Evolutionary conservation across 53 echinoderm and acorn worm species (phyloP), one percentile per base, ranked within the genome.

Genomic region (Stichopus horrens): DNA sequence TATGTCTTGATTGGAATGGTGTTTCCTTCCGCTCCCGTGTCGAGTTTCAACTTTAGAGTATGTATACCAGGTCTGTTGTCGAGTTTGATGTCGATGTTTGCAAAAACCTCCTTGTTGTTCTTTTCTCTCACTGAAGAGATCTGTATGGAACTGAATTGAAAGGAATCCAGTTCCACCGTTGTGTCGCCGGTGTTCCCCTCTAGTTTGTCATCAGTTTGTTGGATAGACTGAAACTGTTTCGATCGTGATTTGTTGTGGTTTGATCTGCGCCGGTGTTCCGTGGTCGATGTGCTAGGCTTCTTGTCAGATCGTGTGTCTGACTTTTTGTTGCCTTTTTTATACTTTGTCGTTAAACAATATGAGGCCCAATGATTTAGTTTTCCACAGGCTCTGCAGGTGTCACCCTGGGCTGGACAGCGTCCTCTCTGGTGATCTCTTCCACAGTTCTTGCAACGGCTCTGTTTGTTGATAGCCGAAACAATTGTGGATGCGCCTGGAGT

Each of bases 21-120:
- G 53, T 91, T 91, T 5, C 86, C 89, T 55, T 79, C 37, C 9
- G 91, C 83, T 7, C 91, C 90, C 2, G 91, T 91, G 87, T 93
- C 92, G 5, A 93, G 66, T 58, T 91, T 93, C 23, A 90, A 53
- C 1, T 79, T 74, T 63, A 91, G 57, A 5, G 58, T 8, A 53
- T 93, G 93, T 10, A 18, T 79, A 4, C 86, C 89, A 23, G 58
- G 54, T 5, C 9, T 58, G 23, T 89, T 84, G 23, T 54, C 80
- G 4, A 89, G 88, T 6, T 81, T 71, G 14, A 91, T 83, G 65
- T 91, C 76, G 8, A 91, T 52, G 22, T 4, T 83, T 21, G 82
- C 75, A 58, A 74, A 83, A 3, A 14, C 89, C 58, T 91, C 83
- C 7, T 60, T 58, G 9, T 8, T 58, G 58, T 83, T 23, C 13